Evolutionary conservation across 2,888 invertebrate species (phyloP), one percentile per base, ranked within the genome.

Genomic region (Linnaemya tessellans): DNA sequence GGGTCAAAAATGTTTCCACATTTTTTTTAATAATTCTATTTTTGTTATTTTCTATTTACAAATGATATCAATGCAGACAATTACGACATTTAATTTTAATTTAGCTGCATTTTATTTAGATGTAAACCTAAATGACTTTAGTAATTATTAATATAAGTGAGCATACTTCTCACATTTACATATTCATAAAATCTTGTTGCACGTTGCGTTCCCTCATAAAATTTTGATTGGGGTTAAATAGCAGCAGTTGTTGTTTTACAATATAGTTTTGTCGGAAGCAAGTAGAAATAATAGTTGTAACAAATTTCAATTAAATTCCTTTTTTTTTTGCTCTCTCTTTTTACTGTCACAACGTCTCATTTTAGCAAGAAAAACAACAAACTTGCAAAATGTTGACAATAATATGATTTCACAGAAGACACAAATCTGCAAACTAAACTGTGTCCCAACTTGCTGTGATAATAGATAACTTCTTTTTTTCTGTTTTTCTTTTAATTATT

Each of bases 221-320:
- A 51, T 71, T 75, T 71, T 85, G n/a, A 82, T 82, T 82, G 79
- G 81, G 85, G 85, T 85, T 85, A 85, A 85, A 85, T 82, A 85
- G 85, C 85, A 82, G 81, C 85, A 79, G 81, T 60, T 82, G 60
- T 65, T 75, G 18, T 81, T 79, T 58, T 51, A 68, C 35, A 78
- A 56, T 4, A 64, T n/a, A 67, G 22, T 46, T 60, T 46, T 22
- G 22, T 15, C 35, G 20, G 30, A 56, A 74, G 10, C 15, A 20
- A 65, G 25, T 38, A 35, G 22, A 49, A 15, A 74, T 79, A 85
- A 85, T 74, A 79, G 70, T 74, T 85, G 74, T 70, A 75, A 64
- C 75, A 79, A 85, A 82, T 82, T 85, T 82, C 74, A 70, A 82
- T 79, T 82, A 79, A 54, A 82, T 79, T 82, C 79, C 38, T 70